These are phyloP conservation scores for Atlantisia rogersi DNA, from an alignment of 2,113 vertebrate species.

Conservation along the genomic window DNA sequence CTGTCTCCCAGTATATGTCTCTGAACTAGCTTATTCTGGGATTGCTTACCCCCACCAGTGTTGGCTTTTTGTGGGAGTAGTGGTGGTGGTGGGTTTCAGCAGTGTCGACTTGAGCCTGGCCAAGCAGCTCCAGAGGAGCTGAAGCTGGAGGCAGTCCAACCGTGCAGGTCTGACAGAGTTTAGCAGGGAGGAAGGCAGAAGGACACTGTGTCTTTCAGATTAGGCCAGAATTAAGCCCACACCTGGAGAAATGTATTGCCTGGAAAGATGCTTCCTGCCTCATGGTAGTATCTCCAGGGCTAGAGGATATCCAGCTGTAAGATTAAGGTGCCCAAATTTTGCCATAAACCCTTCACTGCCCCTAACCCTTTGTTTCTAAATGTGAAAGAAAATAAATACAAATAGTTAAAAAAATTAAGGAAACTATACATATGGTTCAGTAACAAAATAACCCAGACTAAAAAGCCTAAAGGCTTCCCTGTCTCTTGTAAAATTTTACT, in stretches of 20 bases:
- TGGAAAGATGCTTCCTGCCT: background rate
- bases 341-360: background rate
- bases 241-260: background rate
- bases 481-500: background rate
- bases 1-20: background rate
- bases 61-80: fast-evolving
- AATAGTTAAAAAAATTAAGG: background rate
- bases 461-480: background rate
- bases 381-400: background rate
- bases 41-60: background rate
- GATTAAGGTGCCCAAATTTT: background rate
- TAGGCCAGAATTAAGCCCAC: background rate
- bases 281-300: background rate
- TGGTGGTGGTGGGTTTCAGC: background rate
- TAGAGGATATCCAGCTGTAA: background rate
- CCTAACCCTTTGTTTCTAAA: background rate
- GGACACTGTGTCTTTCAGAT: background rate
- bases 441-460: background rate
- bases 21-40: background rate
- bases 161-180: background rate
- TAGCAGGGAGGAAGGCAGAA: background rate
- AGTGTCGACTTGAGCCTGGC: background rate
- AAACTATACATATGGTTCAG: background rate
- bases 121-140: background rate
- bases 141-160: background rate